Conservation (phyloP, 2,113 vertebrate genomes). For the Prinia subflava region DNA sequence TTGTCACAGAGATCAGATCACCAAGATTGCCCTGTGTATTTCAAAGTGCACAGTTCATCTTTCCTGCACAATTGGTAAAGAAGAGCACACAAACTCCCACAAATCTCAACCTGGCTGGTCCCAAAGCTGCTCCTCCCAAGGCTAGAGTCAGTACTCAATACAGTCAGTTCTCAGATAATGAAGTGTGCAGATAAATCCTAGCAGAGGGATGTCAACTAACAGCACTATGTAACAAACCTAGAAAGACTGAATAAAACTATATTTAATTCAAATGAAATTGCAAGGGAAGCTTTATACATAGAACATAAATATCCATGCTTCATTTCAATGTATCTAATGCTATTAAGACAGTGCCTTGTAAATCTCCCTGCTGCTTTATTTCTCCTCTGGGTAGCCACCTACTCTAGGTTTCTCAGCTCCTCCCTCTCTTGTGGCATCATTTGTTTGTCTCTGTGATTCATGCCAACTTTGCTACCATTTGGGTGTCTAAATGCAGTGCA, state of each 20-base stretch:
- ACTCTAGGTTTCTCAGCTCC: background rate
- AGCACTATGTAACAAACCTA: background rate
- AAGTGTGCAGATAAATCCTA: background rate
- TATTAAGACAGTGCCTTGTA: background rate
- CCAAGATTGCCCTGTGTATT: background rate
- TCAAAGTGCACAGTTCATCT: background rate
- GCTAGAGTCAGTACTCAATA: background rate
- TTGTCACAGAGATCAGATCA: background rate
- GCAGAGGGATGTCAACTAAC: background rate
- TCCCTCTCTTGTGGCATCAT: background rate
- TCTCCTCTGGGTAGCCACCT: background rate
- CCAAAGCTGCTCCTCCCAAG: background rate
- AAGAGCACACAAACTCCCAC: background rate
- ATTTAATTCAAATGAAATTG: background rate
- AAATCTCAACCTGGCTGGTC: background rate
- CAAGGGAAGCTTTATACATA: background rate
- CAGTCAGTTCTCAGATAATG: background rate
- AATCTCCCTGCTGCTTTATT: background rate
- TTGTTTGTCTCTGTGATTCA: background rate
- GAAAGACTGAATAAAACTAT: background rate
- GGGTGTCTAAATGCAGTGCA: background rate
- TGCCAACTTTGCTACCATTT: background rate
- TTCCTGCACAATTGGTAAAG: background rate
- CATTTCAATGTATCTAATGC: background rate
- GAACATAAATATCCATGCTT: background rate